Percentiles rank a stretch among this genome's conserved stretches.
These are phyloP conservation scores for Catostylus mosaicus DNA, from an alignment of 30 jellyfish, hydroid and myxozoan species.

Conservation along the genomic window DNA sequence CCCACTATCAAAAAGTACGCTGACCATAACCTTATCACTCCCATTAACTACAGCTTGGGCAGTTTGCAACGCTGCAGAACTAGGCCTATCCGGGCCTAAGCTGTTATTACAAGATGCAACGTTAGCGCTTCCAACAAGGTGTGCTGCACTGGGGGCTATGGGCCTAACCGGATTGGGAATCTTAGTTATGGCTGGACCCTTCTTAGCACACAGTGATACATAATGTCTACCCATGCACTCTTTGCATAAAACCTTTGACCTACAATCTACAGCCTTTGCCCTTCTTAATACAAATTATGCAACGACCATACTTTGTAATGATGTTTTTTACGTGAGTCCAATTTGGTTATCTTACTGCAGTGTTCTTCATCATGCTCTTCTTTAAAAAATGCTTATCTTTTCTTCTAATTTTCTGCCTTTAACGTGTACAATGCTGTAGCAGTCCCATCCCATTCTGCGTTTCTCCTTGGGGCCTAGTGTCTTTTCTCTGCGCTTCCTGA, in stretches of 20 bases:
- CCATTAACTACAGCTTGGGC: conserved; percentile 20
- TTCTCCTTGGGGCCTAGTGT: not conserved
- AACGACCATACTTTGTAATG: conserved; percentile 5
- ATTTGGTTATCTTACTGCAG: conserved; percentile 12
- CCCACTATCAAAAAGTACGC: conserved; percentile 44
- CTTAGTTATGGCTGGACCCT: not conserved
- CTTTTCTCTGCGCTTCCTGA: not conserved
- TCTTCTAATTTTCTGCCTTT: not conserved
- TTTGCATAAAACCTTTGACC: not conserved
- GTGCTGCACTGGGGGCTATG: not conserved
- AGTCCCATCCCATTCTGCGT: not conserved
- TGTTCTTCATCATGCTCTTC: conserved; percentile 11
- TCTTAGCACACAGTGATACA: conserved; percentile 9
- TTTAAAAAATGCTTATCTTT: not conserved
- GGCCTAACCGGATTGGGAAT: not conserved
- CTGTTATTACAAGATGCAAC: not conserved
- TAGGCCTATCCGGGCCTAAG: not conserved
- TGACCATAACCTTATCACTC: not conserved
- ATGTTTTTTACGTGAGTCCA: not conserved
- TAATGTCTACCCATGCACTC: not conserved
- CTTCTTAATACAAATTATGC: conserved; percentile 13
- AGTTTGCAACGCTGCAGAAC: conserved; percentile 27
- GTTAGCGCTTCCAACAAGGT: not conserved
- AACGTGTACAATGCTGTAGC: not conserved
- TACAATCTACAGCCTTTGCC: conserved; percentile 21